A percentile compares a stretch with the other conserved stretches of the same genome.
Conservation (phyloP, 2,113 vertebrate genomes). For the Plecturocebus donacophilus region DNA sequence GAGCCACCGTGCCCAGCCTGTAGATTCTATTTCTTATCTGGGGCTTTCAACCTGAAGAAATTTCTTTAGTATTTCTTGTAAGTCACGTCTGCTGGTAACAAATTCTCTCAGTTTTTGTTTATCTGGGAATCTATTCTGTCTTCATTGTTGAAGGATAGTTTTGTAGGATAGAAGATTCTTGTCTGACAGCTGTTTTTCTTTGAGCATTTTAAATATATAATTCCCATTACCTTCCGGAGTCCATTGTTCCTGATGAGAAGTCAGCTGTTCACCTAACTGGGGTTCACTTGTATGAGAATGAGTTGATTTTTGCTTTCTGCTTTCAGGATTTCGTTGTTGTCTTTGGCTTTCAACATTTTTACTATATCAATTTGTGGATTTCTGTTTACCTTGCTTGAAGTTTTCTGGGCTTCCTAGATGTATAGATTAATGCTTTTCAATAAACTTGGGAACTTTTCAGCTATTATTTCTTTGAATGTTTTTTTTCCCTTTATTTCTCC, state of each 20-base stretch:
- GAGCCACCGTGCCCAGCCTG: too few relatives aligned
- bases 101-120: not conserved
- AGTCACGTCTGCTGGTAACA: not conserved
- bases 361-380: not conserved
- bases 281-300: not conserved
- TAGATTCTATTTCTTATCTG: not conserved
- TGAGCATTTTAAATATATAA: not conserved
- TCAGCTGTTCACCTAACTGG: not conserved
- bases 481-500: not conserved
- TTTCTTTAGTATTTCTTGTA: not conserved
- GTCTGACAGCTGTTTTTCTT: not conserved
- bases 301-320: not conserved
- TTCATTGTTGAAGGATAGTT: constrained; percentile 26
- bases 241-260: constrained; percentile 4
- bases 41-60: not conserved
- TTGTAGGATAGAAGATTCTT: not conserved
- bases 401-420: not conserved
- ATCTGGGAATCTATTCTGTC: not conserved
- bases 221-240: not conserved
- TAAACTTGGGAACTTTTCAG: not conserved
- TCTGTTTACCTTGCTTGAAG: not conserved
- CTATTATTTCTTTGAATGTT: not conserved
- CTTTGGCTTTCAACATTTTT: not conserved
- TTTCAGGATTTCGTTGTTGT: constrained; percentile 24
- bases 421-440: not conserved